Conservation (phyloP, 2,797 vertebrate genomes). For the Chaunax sp. region DNA sequence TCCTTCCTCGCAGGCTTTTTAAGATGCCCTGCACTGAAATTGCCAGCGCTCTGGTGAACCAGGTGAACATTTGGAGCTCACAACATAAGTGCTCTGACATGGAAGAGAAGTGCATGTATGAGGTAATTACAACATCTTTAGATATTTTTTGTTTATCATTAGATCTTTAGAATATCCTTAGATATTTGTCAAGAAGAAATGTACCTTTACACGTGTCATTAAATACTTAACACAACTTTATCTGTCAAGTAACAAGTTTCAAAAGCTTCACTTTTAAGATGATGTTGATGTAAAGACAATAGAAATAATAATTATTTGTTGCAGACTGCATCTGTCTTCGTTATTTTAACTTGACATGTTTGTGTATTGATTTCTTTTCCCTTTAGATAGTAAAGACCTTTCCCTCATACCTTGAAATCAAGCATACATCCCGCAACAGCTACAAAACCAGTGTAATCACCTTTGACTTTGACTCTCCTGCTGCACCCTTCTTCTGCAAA, state of each 20-base stretch:
- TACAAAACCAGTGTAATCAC: not conserved
- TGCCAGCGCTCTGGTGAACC: not conserved
- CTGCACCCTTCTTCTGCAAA: not conserved
- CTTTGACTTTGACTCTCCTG: not conserved
- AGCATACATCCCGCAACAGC: not conserved
- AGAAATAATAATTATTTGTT: no score
- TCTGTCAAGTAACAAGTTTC: no score
- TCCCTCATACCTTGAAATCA: not conserved
- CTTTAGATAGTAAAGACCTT: not conserved
- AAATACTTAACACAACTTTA: no score
- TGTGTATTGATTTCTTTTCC: not conserved
- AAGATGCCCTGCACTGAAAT: not conserved
- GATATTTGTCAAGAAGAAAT: no score
- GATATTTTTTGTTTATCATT: no score
- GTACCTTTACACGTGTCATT: no score
- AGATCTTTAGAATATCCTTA: no score
- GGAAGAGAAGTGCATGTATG: conserved; percentile 1
- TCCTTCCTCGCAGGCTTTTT: not conserved
- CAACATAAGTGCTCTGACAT: not conserved
- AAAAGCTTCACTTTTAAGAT: no score
- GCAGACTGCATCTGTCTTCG: no score
- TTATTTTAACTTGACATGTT: no score
- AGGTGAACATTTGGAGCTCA: not conserved
- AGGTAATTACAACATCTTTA: not conserved
- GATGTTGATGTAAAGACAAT: no score